A percentile compares a stretch with the other conserved stretches of the same genome.
phyloP scores from a whole-genome alignment of 2,888 invertebrate species.

The Drosophila incognita region DNA sequence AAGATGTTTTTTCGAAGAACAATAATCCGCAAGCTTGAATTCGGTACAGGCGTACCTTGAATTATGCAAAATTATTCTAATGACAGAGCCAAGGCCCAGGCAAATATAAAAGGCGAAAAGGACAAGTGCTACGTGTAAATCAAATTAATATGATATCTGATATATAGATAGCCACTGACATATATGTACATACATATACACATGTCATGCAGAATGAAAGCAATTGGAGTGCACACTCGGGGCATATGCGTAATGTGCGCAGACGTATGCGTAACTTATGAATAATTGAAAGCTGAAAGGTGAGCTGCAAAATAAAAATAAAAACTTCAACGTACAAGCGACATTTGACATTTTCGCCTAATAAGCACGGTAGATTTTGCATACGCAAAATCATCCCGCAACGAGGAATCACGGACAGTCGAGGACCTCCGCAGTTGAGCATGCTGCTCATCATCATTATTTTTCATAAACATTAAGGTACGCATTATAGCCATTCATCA shows the following conservation, averaged over 20 bases:
- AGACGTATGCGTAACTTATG: conserved; percentile 68
- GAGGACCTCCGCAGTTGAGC: conserved; percentile 3
- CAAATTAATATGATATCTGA: conserved; percentile 61
- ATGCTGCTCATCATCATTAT: conserved; percentile 74
- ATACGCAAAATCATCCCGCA: conserved; percentile 14
- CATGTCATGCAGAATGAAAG: conserved; percentile 29
- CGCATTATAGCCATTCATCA: conserved; percentile 78
- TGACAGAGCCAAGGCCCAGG: conserved; percentile 20
- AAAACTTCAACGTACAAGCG: conserved; percentile 18
- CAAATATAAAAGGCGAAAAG: conserved; percentile 31
- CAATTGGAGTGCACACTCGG: conserved; percentile 37
- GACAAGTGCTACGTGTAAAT: conserved; percentile 55
- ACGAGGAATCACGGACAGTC: not conserved
- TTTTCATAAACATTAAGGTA: conserved; percentile 77
- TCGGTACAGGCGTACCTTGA: conserved; percentile 25
- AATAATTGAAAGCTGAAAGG: conserved; percentile 72
- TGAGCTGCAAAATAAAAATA: too few species aligned
- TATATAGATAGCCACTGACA: conserved; percentile 12
- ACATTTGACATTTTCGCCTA: conserved; percentile 48
- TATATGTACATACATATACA: not conserved
- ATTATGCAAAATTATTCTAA: conserved; percentile 69
- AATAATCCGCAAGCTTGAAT: conserved; percentile 31
- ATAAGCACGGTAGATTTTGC: conserved; percentile 40
- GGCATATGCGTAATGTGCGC: conserved; percentile 70
- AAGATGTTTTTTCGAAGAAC: conserved; percentile 25